Base-by-base conservation (phyloP, 2,888 invertebrate genomes). In the Colletes collaris region DNA sequence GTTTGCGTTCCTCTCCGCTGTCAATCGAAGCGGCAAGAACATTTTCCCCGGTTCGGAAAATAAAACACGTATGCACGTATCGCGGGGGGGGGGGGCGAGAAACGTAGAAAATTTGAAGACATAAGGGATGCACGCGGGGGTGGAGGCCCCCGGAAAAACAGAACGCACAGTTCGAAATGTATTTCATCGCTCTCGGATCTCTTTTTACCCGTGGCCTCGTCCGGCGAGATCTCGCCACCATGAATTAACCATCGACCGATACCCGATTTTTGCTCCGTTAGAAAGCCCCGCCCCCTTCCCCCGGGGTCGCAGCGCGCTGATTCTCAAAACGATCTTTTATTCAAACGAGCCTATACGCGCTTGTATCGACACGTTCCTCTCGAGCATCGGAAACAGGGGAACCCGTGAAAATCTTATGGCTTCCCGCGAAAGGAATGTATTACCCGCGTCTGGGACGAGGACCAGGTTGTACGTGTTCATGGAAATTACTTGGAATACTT, bases 231-330 rank as follows among this genome's bases (percentile, higher is more conserved):
- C 80, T 71, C 70, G 62, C 75, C 68, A 78, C 86, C 78, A 90
- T 90, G 90, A 90, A 90, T 90, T 90, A 90, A 89, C 86, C 90
- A 89, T 87, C 79, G 85, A 81, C 83, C 85, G 83, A 87, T 87
- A 87, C 83, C 77, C 79, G 87, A 90, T 89, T 90, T 88, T 83
- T 83, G 80, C 74, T 58, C 59, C 56, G 66, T 76, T 73, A 37
- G 71, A 58, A 62, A 64, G 65, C 60, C 55, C 27, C 59, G 64
- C 56, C 67, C 60, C 52, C 27, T 56, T 60, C 56, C 67, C 59
- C 44, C 44, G 10, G 44, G 75, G 70, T 56, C 64, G 66, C 60
- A 46, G 37, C 53, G 71, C 81, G 83, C 84, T 83, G 85, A 82
- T 86, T 86, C 86, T 79, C 73, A 80, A 87, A 82, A 83, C 79